Evolutionary conservation across 30 jellyfish, hydroid and myxozoan species (phyloP), one percentile per base, ranked within the genome.

Genomic region (Pseudorhiza aurosa): DNA sequence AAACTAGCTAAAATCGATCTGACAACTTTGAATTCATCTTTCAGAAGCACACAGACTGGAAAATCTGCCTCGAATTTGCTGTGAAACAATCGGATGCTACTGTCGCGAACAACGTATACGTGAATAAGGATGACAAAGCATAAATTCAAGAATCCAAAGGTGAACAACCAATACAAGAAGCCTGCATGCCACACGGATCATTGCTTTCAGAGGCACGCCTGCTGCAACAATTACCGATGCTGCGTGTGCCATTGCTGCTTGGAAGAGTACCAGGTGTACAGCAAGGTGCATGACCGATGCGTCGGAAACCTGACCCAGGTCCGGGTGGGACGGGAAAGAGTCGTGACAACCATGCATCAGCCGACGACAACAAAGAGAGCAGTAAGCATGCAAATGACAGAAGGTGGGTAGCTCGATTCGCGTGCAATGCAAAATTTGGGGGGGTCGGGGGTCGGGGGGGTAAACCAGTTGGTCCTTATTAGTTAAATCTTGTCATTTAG

Each of bases 171-270:
- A 32, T 77, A 77, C 81, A 58, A 64, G 64, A 77, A 77, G 46
- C 81, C 89, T 24, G 89, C 89, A 0, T 77, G 89, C 30, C 81
- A 58, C 46, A 59, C 89, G 8, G 81, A 77, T 73, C 36, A 77
- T 45, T 77, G 89, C 62, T 77, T 77, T 32, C 77, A 59, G 8
- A 32, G 89, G 19, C 72, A 40, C n/a, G 81, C 89, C 27, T 77
- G 89, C 47, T 77, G 89, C 15, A 77, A 77, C 37, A 77, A 77
- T 43, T 77, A 77, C 58, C 29, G 89, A 47, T 77, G 89, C 50
- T 77, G 89, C 32, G 81, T 77, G 1, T 77, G 89, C 46, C 81
- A 77, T 18, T 77, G 89, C 43, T 77, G 89, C 43, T 44, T 77
- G 73, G 62, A 59, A 4, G 81, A 59, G n/a, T 77, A 22, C 31